A percentile compares a stretch with the other conserved stretches of the same genome.
Evolutionary conservation across 2,113 vertebrate genomes (phyloP).

Genomic region (Sylvilagus bachmani): DNA sequence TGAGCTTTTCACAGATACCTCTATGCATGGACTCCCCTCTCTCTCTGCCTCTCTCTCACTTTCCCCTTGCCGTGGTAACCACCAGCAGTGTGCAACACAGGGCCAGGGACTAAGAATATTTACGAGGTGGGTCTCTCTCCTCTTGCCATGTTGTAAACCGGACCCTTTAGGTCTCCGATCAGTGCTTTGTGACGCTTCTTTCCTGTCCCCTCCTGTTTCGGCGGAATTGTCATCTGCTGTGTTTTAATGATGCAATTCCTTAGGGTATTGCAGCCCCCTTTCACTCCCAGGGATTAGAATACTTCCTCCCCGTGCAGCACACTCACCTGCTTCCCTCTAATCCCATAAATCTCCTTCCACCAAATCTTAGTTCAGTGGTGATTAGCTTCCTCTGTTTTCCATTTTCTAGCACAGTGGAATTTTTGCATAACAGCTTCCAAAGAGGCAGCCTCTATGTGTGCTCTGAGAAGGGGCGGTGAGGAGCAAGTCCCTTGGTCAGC

Average conservation of each 20-base stretch:
- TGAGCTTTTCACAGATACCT: no score
- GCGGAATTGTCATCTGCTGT: background rate
- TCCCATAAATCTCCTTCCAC: constrained; percentile 64
- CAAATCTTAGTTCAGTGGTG: constrained; percentile 37
- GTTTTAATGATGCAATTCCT: constrained; percentile 48
- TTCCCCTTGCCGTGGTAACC: background rate
- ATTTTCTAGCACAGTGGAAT: background rate
- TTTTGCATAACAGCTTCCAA: background rate
- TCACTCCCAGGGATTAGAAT: constrained; percentile 35
- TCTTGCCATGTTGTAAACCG: background rate
- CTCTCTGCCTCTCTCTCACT: background rate
- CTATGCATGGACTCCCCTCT: fast-evolving
- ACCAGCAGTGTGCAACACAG: background rate
- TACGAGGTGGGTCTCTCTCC: background rate
- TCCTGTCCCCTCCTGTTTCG: background rate
- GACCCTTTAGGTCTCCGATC: background rate
- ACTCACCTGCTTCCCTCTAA: constrained; percentile 62
- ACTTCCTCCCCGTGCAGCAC: constrained; percentile 51
- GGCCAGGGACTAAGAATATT: background rate
- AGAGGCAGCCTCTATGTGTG: background rate
- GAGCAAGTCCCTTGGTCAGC: background rate
- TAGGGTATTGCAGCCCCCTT: background rate
- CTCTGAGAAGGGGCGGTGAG: background rate
- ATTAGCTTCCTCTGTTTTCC: constrained; percentile 21
- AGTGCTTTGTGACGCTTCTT: background rate